phyloP scores from a whole-genome alignment of 2,888 invertebrate genomes.

The Caenorhabditis doughertyi region DNA sequence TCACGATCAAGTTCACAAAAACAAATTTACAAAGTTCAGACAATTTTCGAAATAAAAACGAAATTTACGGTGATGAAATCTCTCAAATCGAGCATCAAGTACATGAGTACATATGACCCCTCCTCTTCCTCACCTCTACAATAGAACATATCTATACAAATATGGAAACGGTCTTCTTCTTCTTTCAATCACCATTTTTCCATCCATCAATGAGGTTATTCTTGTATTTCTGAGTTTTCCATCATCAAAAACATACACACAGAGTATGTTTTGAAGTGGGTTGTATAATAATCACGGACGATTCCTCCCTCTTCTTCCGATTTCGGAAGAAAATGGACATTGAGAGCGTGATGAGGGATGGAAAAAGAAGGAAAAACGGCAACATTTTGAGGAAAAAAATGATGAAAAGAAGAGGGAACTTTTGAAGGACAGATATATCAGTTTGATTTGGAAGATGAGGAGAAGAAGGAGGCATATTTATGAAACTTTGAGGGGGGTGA shows the following conservation, averaged over 20 bases:
- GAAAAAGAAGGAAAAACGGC: slow-evolving; percentile 11
- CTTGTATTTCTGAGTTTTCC: too few species aligned
- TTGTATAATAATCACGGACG: slow-evolving; percentile 60
- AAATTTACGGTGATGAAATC: slow-evolving; percentile 1
- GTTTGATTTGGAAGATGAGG: neutral
- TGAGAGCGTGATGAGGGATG: slow-evolving; percentile 38
- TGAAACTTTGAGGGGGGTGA: too few species aligned
- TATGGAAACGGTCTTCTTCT: neutral
- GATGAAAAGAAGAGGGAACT: neutral
- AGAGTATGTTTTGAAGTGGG: slow-evolving; percentile 60
- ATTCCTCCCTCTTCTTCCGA: neutral
- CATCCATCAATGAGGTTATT: slow-evolving; percentile 37
- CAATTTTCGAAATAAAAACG: too few species aligned
- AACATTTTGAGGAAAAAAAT: slow-evolving; percentile 32
- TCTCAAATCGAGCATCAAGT: slow-evolving; percentile 11
- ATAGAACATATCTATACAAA: slow-evolving; percentile 10
- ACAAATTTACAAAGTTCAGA: neutral
- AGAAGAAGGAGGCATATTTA: too few species aligned
- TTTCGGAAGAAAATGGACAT: slow-evolving; percentile 36
- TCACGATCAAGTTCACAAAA: too few species aligned
- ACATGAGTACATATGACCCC: slow-evolving; percentile 31
- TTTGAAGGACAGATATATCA: slow-evolving; percentile 45
- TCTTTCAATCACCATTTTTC: neutral
- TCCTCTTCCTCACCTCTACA: neutral
- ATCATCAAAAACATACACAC: too few species aligned